These are phyloP conservation scores for Drosophila mimetica DNA, from an alignment of 2,888 invertebrate species.

Conservation along the genomic window DNA sequence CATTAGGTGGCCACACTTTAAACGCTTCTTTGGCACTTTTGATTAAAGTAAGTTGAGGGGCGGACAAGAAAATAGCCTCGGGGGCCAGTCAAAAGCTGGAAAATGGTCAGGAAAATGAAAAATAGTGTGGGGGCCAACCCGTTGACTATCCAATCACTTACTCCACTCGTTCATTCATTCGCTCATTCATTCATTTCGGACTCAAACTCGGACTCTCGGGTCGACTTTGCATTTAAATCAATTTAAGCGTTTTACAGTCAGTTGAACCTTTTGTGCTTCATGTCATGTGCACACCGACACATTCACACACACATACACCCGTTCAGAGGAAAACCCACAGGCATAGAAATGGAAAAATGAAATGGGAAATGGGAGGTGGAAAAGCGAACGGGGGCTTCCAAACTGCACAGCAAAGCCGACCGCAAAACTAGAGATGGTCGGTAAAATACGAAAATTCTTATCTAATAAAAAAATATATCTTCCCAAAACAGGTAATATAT, in stretches of 20 bases:
- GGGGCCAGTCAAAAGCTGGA: slow-evolving; percentile 30
- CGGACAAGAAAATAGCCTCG: slow-evolving; percentile 18
- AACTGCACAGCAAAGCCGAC: slow-evolving; percentile 34
- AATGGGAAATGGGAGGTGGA: slow-evolving; percentile 2
- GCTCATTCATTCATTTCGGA: slow-evolving; percentile 37
- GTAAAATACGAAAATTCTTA: not conserved
- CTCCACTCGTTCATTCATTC: slow-evolving; percentile 45
- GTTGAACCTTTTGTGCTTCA: slow-evolving; percentile 71
- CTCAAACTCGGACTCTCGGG: slow-evolving; percentile 54
- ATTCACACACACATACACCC: slow-evolving; percentile 2
- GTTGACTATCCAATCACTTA: slow-evolving; percentile 50
- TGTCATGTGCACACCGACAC: slow-evolving; percentile 49
- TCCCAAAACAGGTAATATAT: too few relatives aligned
- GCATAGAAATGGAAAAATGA: slow-evolving; percentile 39
- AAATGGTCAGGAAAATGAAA: not conserved
- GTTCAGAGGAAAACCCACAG: slow-evolving; percentile 25
- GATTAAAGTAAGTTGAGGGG: not conserved
- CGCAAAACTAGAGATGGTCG: slow-evolving; percentile 36
- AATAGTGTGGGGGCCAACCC: not conserved
- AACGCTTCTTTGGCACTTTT: not conserved
- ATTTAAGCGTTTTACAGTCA: slow-evolving; percentile 77
- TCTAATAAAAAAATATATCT: too few relatives aligned
- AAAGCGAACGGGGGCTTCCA: slow-evolving; percentile 4
- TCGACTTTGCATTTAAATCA: slow-evolving; percentile 74
- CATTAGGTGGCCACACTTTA: not conserved